These are phyloP conservation scores for Tenthredo distinguenda DNA, from an alignment of 2,888 invertebrate genomes.

Conservation along the genomic window DNA sequence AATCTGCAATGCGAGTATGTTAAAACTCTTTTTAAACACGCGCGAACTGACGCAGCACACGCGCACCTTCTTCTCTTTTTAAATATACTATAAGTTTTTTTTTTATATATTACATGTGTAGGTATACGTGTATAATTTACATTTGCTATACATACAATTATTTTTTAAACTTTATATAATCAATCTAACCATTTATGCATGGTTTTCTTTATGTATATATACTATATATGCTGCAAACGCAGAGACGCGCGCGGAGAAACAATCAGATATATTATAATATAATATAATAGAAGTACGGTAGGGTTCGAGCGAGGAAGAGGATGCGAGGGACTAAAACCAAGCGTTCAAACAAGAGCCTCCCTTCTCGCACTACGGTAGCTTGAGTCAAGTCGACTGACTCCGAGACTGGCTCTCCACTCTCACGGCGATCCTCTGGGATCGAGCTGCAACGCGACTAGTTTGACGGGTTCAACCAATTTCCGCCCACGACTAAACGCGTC, in stretches of 20 bases:
- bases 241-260: neutral
- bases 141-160: neutral
- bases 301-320: neutral
- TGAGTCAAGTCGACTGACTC: conserved; percentile 39
- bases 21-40: conserved; percentile 19
- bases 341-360: conserved; percentile 30
- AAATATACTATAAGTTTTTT: neutral
- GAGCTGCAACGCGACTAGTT: conserved; percentile 68
- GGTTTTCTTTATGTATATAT: neutral
- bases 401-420: conserved; percentile 50
- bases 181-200: neutral
- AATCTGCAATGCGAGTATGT: conserved; percentile 2
- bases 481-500: conserved; percentile 68
- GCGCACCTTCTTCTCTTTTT: neutral
- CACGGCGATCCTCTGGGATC: conserved; percentile 45
- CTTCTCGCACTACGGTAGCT: conserved; percentile 38
- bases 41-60: conserved; percentile 18
- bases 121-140: neutral
- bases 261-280: neutral
- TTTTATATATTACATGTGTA: neutral
- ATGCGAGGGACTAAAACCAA: neutral
- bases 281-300: neutral
- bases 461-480: conserved; percentile 73
- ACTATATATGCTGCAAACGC: neutral
- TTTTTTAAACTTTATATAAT: neutral